phyloP scores from a whole-genome alignment of 2,888 invertebrate genomes.

The Orchestes rusci region DNA sequence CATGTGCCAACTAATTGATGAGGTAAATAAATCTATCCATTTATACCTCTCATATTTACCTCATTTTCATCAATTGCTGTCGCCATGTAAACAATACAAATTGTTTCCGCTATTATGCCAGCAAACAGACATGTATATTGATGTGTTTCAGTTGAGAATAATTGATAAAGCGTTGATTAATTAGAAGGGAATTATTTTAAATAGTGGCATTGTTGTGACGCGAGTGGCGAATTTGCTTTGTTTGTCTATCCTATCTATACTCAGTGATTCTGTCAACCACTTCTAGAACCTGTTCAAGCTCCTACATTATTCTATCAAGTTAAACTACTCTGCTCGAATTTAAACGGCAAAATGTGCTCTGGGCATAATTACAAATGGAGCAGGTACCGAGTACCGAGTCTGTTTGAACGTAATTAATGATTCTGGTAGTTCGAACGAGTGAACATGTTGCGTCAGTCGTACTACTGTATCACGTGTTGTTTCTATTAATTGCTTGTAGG shows the following conservation, averaged over 20 bases:
- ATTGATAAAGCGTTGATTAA: no score
- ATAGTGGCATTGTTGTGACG: no score
- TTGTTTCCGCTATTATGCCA: conserved; percentile 21
- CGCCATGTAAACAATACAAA: conserved; percentile 19
- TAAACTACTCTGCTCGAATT: conserved; percentile 27
- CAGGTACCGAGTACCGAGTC: conserved; percentile 13
- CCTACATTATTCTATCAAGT: conserved; percentile 38
- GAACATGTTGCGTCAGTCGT: conserved; percentile 13
- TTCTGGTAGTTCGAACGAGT: conserved; percentile 14
- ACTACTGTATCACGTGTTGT: conserved; percentile 20
- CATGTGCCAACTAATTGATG: conserved; percentile 6
- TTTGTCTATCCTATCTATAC: no score
- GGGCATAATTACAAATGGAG: conserved; percentile 18
- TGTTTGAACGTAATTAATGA: conserved; percentile 21
- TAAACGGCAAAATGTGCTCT: conserved; percentile 13
- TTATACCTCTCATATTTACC: conserved; percentile 20
- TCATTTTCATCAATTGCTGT: conserved; percentile 23
- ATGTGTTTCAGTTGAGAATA: conserved; percentile 10
- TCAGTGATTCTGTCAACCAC: no score
- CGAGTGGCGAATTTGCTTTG: no score
- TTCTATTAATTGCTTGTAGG: conserved; percentile 21
- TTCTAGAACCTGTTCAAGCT: not conserved
- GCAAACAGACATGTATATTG: conserved; percentile 24
- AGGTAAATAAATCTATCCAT: conserved; percentile 17
- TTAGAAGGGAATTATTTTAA: no score